Conservation (phyloP, 64 coral and sea anemone species). For the Cladopsammia gracilis region DNA sequence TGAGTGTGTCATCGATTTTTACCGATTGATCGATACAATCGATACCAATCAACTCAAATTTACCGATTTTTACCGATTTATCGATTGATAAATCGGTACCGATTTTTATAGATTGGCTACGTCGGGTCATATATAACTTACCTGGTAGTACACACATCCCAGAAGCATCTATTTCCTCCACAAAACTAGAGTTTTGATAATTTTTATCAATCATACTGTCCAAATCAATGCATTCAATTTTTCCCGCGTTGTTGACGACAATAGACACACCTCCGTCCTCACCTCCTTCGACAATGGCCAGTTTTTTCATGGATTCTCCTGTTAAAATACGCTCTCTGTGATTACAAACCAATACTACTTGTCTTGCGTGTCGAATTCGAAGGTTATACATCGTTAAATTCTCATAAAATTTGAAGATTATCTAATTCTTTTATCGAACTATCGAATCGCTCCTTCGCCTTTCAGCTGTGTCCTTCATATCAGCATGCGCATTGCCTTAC, state of each 20-base stretch:
- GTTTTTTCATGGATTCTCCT: constrained; percentile 79
- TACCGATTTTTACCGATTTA: no score
- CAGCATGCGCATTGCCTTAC: background rate
- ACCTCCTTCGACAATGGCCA: constrained; percentile 73
- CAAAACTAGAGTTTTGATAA: constrained; percentile 46
- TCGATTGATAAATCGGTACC: no score
- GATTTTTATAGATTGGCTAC: no score
- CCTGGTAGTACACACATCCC: constrained; percentile 92
- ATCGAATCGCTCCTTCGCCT: no score
- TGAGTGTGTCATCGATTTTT: no score
- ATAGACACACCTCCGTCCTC: constrained; percentile 75
- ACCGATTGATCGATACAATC: no score
- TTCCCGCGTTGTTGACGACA: constrained; percentile 75
- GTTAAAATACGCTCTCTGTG: constrained; percentile 88
- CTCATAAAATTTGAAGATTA: background rate
- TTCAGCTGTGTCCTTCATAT: background rate
- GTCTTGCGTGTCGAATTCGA: constrained; percentile 83
- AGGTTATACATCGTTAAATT: constrained; percentile 71
- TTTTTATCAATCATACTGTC: constrained; percentile 66
- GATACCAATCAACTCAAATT: no score
- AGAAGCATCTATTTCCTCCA: constrained; percentile 80
- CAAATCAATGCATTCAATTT: constrained; percentile 82
- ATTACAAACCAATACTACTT: constrained; percentile 91
- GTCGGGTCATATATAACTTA: constrained; percentile 26
- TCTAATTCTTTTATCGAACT: no score